Evolutionary conservation across 2,797 vertebrate species (phyloP), one percentile per base, ranked within the genome.

Genomic region (Rhinogobio ventralis): DNA sequence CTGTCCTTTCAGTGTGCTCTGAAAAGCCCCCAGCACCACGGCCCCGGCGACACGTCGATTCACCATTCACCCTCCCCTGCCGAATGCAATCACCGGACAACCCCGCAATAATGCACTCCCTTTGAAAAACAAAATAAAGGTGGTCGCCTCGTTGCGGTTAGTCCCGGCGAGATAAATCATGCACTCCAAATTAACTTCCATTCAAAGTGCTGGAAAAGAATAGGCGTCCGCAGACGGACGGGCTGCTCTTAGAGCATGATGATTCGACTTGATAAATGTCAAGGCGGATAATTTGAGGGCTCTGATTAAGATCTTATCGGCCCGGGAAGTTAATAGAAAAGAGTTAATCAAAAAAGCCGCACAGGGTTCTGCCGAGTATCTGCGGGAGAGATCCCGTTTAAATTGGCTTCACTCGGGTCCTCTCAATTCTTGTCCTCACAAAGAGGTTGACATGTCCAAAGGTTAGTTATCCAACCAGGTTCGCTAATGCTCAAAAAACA

Each of bases 271-370:
- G 94, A 95, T 95, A 95, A 96, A 96, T 96, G 96, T 96, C 96
- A 96, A 93, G 89, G 90, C 88, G 91, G 93, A 93, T 95, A 94
- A 96, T 97, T 96, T 95, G 94, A 94, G 95, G 94, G 91, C 94
- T 91, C 94, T 93, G 95, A 96, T 97, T 96, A 96, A 96, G 96
- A 96, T 96, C 96, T 96, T 96, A 96, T 96, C 96, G 93, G 95
- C 95, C 95, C 94, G 93, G 95, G 96, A 96, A 96, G 95, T 94
- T 94, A 95, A 95, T 94, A 93, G 95, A 94, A 96, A 95, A 91
- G 95, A 93, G 94, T 93, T 93, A 91, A 92, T 92, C 92, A 92
- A 93, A 85, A 93, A 94, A 94, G 93, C 93, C 83, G 79, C 87
- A 92, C 91, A 83, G 91, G 93, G 89, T 88, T 92, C 94, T 89